Conservation (phyloP, 1,140 invertebrate species). For the Telenomus remus region DNA sequence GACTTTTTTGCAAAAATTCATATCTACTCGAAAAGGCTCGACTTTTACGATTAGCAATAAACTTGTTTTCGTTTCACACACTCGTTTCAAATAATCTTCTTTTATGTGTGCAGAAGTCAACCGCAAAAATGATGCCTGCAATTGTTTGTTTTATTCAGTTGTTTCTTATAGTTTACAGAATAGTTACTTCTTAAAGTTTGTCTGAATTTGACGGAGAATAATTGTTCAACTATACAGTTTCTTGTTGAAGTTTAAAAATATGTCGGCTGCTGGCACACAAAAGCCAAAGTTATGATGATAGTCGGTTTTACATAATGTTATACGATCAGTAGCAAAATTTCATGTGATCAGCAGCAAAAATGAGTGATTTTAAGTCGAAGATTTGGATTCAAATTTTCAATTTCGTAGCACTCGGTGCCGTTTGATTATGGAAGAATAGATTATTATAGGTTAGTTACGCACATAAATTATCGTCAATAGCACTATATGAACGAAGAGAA, state of each 20-base stretch:
- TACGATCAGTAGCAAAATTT: slow-evolving; percentile 37
- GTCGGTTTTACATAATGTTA: slow-evolving; percentile 43
- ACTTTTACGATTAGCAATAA: background rate
- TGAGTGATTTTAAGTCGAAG: slow-evolving; percentile 32
- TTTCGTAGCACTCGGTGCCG: slow-evolving; percentile 18
- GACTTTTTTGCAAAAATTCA: background rate
- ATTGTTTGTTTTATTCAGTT: too few species aligned
- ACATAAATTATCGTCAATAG: slow-evolving; percentile 35
- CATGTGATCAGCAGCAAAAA: slow-evolving; percentile 37
- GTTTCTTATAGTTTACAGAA: too few species aligned
- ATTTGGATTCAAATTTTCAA: slow-evolving; percentile 51
- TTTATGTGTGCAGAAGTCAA: too few species aligned
- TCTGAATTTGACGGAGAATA: background rate
- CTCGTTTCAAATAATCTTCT: too few species aligned
- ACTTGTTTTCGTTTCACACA: background rate
- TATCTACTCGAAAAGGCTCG: background rate
- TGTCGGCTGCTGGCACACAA: slow-evolving; percentile 15
- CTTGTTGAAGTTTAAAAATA: slow-evolving; percentile 34
- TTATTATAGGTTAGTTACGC: slow-evolving; percentile 21
- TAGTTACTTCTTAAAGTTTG: too few species aligned
- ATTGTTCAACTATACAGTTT: slow-evolving; percentile 31
- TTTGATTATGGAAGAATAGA: slow-evolving; percentile 34
- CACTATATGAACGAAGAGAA: background rate
- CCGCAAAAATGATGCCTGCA: too few species aligned
- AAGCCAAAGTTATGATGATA: slow-evolving; percentile 34